phyloP scores from a whole-genome alignment of 2,888 invertebrate genomes.

The Heteromurus nitidus region DNA sequence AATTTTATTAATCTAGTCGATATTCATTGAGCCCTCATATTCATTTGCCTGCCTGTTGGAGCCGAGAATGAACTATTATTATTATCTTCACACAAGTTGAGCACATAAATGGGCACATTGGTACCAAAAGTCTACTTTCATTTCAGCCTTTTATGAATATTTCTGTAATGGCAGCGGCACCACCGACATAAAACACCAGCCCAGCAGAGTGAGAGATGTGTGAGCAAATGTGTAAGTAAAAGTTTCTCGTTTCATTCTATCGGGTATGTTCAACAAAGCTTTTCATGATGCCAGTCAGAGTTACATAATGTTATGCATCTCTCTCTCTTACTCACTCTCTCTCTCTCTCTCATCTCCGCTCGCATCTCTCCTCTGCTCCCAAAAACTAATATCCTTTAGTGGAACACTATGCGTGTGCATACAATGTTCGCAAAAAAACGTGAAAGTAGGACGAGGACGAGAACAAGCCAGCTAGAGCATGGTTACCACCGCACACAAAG shows the following conservation, averaged over 20 bases:
- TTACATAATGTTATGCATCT: neutral
- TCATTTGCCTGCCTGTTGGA: neutral
- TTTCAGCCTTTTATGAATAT: too few species aligned
- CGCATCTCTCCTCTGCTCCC: neutral
- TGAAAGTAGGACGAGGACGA: conserved; percentile 52
- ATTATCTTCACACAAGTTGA: too few species aligned
- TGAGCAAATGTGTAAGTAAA: too few species aligned
- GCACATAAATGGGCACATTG: too few species aligned
- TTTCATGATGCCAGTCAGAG: neutral
- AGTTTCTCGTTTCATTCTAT: too few species aligned
- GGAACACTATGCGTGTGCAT: neutral
- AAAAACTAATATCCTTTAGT: neutral
- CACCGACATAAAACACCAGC: neutral
- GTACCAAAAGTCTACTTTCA: too few species aligned
- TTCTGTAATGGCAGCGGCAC: neutral
- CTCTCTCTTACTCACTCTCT: too few species aligned
- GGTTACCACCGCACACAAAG: neutral
- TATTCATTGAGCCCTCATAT: neutral
- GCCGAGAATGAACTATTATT: neutral
- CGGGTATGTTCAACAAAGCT: too few species aligned
- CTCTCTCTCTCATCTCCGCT: neutral
- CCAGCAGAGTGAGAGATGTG: neutral
- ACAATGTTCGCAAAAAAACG: conserved; percentile 35
- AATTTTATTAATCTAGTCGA: conserved; percentile 6
- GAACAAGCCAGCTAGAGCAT: conserved; percentile 18